These are phyloP conservation scores for Myzus persicae DNA, from an alignment of 1,140 invertebrate species.

Conservation along the genomic window DNA sequence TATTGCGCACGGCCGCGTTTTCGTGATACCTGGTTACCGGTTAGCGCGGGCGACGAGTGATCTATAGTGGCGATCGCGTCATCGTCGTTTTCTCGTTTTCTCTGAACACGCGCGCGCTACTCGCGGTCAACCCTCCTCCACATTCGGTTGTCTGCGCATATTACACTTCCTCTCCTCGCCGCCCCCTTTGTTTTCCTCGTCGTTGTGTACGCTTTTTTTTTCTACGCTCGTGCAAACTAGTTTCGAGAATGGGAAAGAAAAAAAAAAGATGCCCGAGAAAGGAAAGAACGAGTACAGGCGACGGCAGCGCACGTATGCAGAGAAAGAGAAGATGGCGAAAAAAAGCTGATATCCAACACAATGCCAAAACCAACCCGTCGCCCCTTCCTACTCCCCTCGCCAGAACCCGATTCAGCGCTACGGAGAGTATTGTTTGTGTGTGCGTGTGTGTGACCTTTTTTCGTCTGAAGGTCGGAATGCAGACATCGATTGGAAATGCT, in stretches of 20 bases:
- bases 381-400: not conserved
- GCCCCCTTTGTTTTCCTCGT: not conserved
- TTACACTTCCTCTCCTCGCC: not conserved
- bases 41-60: not conserved
- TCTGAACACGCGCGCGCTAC: not conserved
- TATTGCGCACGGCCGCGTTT: slow-evolving; percentile 27
- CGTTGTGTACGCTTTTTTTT: not conserved
- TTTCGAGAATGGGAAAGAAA: not conserved
- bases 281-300: not conserved
- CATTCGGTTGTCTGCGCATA: not conserved
- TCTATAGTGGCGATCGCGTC: not conserved
- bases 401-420: not conserved
- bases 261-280: not conserved
- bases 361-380: slow-evolving; percentile 13
- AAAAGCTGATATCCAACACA: slow-evolving; percentile 33
- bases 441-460: slow-evolving; percentile 39
- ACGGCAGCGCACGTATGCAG: not conserved
- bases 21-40: not conserved
- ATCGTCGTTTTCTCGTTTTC: not conserved
- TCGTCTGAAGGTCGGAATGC: slow-evolving; percentile 55
- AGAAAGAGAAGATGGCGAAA: slow-evolving; percentile 19
- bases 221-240: not conserved
- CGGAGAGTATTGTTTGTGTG: not conserved
- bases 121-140: not conserved
- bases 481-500: slow-evolving; percentile 52